phyloP scores from a whole-genome alignment of 2,797 vertebrate species.

The Microtus obscurus region DNA sequence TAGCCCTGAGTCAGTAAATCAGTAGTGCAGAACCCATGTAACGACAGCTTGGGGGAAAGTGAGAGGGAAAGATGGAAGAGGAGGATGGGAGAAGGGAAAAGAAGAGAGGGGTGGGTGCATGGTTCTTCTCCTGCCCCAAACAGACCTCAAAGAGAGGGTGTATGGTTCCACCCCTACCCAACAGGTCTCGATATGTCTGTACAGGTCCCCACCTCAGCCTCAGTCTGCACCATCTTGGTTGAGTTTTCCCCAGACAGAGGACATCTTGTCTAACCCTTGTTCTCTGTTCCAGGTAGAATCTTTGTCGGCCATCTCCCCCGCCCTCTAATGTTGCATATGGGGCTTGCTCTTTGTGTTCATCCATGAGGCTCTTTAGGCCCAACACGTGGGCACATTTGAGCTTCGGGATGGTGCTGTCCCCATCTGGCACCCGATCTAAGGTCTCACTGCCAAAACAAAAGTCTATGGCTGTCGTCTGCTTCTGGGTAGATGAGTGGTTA shows the following conservation, averaged over 20 bases:
- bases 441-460: conserved; percentile 94
- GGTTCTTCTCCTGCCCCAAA: background rate
- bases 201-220: background rate
- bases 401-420: conserved; percentile 92
- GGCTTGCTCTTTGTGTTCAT: no score
- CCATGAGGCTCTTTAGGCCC: conserved; percentile 91
- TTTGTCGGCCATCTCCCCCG: background rate
- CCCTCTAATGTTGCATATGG: background rate
- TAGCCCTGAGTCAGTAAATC: conserved; percentile 18
- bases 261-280: background rate
- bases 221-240: background rate
- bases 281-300: background rate
- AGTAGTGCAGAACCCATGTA: background rate
- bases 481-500: conserved; percentile 89
- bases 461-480: conserved; percentile 97
- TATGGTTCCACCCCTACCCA: background rate
- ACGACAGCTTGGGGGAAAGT: background rate
- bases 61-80: background rate
- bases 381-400: conserved; percentile 96
- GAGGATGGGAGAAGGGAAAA: background rate
- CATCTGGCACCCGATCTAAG: conserved; percentile 93
- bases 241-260: background rate
- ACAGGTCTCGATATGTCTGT: background rate
- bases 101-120: background rate
- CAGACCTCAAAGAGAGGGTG: background rate